Evolutionary conservation across 2,113 vertebrate species (phyloP).

Genomic region (Sylvilagus bachmani): DNA sequence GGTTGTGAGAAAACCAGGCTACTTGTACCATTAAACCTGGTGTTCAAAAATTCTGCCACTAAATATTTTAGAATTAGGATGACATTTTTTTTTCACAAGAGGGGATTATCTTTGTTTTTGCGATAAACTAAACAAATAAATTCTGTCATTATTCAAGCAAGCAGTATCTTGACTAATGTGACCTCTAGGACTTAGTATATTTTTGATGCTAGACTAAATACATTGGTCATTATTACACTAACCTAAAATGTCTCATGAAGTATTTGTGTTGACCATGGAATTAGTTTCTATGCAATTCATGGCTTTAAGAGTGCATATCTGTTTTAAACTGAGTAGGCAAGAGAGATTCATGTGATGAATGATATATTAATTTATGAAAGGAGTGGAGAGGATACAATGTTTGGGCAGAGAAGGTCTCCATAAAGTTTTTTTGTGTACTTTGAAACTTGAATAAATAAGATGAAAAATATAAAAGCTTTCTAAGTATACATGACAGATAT

Average conservation of each 20-base stretch:
- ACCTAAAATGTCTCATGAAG: not conserved
- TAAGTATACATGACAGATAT: not conserved
- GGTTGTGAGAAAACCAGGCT: not conserved
- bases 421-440: not conserved
- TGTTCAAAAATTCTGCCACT: not conserved
- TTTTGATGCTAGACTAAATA: not conserved
- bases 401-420: not conserved
- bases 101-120: not conserved
- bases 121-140: not conserved
- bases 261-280: not conserved
- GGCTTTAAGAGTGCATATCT: not conserved
- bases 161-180: not conserved
- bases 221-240: not conserved
- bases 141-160: not conserved
- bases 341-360: not conserved
- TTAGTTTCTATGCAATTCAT: not conserved
- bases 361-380: not conserved
- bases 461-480: slow-evolving; percentile 2
- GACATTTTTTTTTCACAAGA: not conserved
- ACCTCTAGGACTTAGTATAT: not conserved
- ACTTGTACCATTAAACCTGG: not conserved
- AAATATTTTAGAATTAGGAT: not conserved
- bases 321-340: not conserved
- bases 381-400: not conserved
- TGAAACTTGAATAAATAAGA: slow-evolving; percentile 14